Base-by-base conservation (phyloP, 2,113 vertebrate genomes). In the Urocitellus parryii region DNA sequence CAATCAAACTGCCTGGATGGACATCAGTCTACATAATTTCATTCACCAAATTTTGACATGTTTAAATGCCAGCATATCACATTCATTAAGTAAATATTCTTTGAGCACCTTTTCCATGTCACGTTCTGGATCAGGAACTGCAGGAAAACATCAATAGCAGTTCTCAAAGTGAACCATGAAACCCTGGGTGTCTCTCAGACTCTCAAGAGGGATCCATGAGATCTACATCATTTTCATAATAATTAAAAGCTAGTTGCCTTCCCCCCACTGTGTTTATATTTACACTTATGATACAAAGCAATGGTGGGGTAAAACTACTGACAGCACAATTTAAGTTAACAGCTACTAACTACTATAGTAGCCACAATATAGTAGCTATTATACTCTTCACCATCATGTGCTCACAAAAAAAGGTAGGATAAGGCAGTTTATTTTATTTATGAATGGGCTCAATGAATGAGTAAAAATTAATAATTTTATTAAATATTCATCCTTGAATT, bases 1-100 rank as follows among this genome's bases (percentile, higher is more conserved):
- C 61, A 25, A 53, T 42, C 63, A 93, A 83, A 86, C 34, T 82
- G 39, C 85, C 45, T 91, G 34, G 48, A 70, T 68, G 39, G 73
- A 88, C 37, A 14, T 45, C 25, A 90, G n/a, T 37, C 82, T 88
- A 88, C 24, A 72, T 81, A 78, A 86, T 82, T 89, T 95, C 78
- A 95, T 58, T 88, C 20, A 85, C 51, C 29, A 89, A 84, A 42
- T 86, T 92, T 20, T 94, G 51, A 84, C 70, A 70, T 96, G 24
- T 88, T 92, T 92, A 92, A 92, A 90, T 65, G 27, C 82, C 84
- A 96, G 34, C 42, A 29, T 61, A 83, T 39, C n/a, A 84, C 7
- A 88, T 83, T 79, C 39, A 82, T 48, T 56, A 93, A 93, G 70
- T 17, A 88, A 95, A 48, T 72, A 91, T 39, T 56, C 37, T 39